Evolutionary conservation across 1,140 invertebrate species (phyloP).

Genomic region (Manduca sexta): DNA sequence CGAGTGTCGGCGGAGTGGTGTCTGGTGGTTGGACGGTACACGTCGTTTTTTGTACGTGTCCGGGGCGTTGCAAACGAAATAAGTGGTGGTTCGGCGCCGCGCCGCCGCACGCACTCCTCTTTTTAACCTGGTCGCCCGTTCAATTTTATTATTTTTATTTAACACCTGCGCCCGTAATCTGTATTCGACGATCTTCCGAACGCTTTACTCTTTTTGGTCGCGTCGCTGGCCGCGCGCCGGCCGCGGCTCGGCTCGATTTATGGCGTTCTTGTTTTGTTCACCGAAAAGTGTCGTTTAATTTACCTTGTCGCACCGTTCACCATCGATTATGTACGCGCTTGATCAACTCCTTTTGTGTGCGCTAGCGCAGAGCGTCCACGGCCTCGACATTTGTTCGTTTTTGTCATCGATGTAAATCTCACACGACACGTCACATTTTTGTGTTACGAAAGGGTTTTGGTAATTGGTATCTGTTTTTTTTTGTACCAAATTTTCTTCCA

Average conservation of each 20-base stretch:
- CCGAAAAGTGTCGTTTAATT: constrained; percentile 67
- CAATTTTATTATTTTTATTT: constrained; percentile 71
- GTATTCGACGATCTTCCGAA: constrained; percentile 68
- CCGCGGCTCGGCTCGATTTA: constrained; percentile 52
- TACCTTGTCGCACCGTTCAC: constrained; percentile 50
- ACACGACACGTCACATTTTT: too few relatives aligned
- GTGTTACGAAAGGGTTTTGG: background rate
- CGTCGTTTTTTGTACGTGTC: constrained; percentile 48
- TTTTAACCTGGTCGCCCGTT: constrained; percentile 55
- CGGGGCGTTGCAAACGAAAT: constrained; percentile 57
- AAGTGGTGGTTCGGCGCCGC: constrained; percentile 60
- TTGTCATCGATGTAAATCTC: too few relatives aligned
- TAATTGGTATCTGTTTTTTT: too few relatives aligned
- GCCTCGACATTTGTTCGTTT: background rate
- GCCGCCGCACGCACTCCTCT: constrained; percentile 56
- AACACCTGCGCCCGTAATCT: constrained; percentile 70
- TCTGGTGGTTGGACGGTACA: constrained; percentile 50
- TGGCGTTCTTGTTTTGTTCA: constrained; percentile 50
- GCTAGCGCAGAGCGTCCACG: background rate
- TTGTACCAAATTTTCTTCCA: too few relatives aligned
- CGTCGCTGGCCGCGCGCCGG: constrained; percentile 36
- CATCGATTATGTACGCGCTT: constrained; percentile 62
- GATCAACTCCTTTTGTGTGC: constrained; percentile 38
- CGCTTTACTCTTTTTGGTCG: constrained; percentile 68
- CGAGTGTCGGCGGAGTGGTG: constrained; percentile 37